Conservation (phyloP, 2,888 invertebrate genomes). For the Prenolepis imparis region DNA sequence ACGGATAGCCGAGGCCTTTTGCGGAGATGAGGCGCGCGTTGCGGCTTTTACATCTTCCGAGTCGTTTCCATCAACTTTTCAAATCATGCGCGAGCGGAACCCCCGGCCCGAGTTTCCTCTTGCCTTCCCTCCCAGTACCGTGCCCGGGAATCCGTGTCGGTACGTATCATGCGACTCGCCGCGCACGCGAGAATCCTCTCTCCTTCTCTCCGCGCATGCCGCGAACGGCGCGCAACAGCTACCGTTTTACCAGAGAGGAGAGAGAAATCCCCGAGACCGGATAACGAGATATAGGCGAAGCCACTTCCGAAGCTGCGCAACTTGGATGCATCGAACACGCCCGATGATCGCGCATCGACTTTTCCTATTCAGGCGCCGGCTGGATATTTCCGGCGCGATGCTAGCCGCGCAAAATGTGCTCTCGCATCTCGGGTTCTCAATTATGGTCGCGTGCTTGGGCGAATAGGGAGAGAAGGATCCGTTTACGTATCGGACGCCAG, state of each 20-base stretch:
- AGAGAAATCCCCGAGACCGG: conserved; percentile 48
- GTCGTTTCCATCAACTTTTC: conserved; percentile 69
- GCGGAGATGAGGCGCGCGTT: conserved; percentile 67
- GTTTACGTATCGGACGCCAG: conserved; percentile 1
- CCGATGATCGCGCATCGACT: conserved; percentile 43
- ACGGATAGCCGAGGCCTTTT: conserved; percentile 74
- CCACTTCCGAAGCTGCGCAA: conserved; percentile 46
- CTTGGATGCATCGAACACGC: conserved; percentile 47
- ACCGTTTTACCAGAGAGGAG: conserved; percentile 42
- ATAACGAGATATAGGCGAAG: conserved; percentile 52
- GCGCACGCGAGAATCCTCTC: conserved; percentile 49
- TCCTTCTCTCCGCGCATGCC: background rate
- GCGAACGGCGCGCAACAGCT: conserved; percentile 36
- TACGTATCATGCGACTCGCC: conserved; percentile 55
- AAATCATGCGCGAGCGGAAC: conserved; percentile 59
- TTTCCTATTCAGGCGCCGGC: conserved; percentile 63
- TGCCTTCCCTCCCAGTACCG: conserved; percentile 9
- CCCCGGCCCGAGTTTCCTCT: background rate
- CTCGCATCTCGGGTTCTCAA: conserved; percentile 70
- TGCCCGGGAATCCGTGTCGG: conserved; percentile 51
- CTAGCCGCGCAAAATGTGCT: conserved; percentile 60
- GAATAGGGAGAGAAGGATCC: conserved; percentile 4
- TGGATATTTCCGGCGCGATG: conserved; percentile 63
- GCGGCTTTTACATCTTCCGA: conserved; percentile 73
- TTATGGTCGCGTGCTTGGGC: conserved; percentile 54